Conservation (phyloP, 1,140 invertebrate genomes). For the Pteromalus puparum region DNA sequence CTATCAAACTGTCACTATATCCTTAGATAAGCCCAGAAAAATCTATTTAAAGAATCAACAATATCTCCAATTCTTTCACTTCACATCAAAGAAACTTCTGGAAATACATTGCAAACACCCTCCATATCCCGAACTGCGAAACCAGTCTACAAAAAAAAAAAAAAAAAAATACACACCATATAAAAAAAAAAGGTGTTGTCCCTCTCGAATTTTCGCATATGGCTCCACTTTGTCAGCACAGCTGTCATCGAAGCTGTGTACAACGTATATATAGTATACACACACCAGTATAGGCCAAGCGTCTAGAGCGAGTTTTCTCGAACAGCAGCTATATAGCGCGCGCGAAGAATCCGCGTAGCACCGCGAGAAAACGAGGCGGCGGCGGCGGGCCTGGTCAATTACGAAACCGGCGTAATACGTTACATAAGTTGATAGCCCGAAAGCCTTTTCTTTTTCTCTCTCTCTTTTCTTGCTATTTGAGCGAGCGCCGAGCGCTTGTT, state of each 20-base stretch:
- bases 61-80: no score
- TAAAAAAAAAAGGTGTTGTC: no score
- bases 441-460: background rate
- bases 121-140: no score
- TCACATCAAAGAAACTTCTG: no score
- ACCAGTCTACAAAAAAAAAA: no score
- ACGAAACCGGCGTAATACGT: conserved; percentile 60
- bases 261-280: background rate
- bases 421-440: conserved; percentile 58
- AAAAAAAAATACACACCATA: no score
- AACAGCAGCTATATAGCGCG: background rate
- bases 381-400: conserved; percentile 54
- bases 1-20: no score
- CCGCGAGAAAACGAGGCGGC: conserved; percentile 15
- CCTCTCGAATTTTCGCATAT: no score
- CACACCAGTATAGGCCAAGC: background rate
- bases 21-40: no score
- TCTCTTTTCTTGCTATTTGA: background rate
- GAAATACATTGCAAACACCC: no score
- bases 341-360: background rate
- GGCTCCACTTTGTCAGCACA: no score
- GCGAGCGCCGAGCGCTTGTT: background rate
- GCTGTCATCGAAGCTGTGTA: background rate
- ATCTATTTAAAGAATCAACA: no score
- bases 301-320: conserved; percentile 35